Percentiles rank a stretch among this genome's conserved stretches.
phyloP scores from a whole-genome alignment of 2,113 vertebrate species.

The Rhinichthys klamathensis region DNA sequence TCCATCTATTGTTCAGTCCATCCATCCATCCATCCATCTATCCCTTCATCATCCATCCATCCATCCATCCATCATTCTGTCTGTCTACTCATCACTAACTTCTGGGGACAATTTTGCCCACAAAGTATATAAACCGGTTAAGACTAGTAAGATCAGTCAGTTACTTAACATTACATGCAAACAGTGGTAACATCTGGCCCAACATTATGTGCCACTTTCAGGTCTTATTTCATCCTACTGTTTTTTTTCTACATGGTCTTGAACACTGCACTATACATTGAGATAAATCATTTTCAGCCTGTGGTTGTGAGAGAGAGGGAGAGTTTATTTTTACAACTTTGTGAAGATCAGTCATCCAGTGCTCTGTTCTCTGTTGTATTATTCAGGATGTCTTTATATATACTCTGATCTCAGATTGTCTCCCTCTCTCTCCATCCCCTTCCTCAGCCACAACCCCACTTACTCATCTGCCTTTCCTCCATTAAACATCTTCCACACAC shows the following conservation, averaged over 20 bases:
- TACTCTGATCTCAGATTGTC: slow-evolving; percentile 27
- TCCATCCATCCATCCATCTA: background rate
- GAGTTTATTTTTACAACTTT: slow-evolving; percentile 32
- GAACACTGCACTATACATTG: background rate
- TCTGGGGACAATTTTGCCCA: background rate
- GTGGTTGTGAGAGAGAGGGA: background rate
- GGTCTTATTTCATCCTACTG: background rate
- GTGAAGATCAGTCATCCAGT: slow-evolving; percentile 25
- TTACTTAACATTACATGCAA: background rate
- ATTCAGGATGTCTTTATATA: slow-evolving; percentile 45
- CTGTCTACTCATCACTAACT: background rate
- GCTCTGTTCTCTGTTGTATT: slow-evolving; percentile 31
- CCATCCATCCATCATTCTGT: background rate
- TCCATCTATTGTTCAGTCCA: background rate
- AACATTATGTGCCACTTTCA: background rate
- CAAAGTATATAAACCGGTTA: background rate
- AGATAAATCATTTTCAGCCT: background rate
- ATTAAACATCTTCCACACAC: slow-evolving; percentile 13
- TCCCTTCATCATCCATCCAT: background rate
- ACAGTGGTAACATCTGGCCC: background rate
- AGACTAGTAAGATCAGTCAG: background rate
- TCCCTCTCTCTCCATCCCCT: background rate
- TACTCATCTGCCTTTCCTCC: slow-evolving; percentile 11
- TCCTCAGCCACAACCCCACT: background rate
- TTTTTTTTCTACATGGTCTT: background rate